A percentile compares a stretch with the other conserved stretches of the same genome.
Conservation (phyloP, 1,140 invertebrate species). For the Euwallacea fornicatus region DNA sequence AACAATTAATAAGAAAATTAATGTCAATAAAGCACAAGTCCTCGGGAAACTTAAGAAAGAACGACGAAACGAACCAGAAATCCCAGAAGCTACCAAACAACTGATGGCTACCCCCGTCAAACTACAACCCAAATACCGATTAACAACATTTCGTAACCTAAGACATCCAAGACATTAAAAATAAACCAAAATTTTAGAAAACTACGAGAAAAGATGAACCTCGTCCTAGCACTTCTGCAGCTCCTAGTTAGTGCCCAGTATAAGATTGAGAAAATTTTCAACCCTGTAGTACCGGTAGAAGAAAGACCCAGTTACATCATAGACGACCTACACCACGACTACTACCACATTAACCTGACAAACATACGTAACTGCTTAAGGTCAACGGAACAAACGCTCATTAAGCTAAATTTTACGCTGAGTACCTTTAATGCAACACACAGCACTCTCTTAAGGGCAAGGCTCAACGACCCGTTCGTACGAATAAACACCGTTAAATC, state of each 20-base stretch:
- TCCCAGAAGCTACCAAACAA: too few species aligned
- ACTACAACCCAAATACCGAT: too few species aligned
- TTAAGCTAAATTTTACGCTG: not conserved
- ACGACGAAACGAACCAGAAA: too few species aligned
- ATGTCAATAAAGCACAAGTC: too few species aligned
- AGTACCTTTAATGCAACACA: not conserved
- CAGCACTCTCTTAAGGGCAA: not conserved
- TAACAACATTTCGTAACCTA: too few species aligned
- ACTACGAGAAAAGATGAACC: too few species aligned
- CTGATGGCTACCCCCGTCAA: too few species aligned
- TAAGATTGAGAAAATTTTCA: constrained; percentile 5
- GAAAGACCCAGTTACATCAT: constrained; percentile 9
- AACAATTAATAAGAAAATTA: too few species aligned
- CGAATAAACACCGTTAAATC: not conserved
- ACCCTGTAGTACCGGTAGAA: constrained; percentile 5
- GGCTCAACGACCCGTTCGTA: not conserved
- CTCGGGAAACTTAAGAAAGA: too few species aligned
- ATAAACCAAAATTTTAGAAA: too few species aligned
- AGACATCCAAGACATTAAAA: too few species aligned
- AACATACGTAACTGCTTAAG: constrained; percentile 3
- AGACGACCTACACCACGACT: constrained; percentile 6
- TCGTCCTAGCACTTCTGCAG: too few species aligned
- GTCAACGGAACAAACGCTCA: constrained; percentile 4
- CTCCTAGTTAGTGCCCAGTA: not conserved
- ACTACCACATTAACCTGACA: constrained; percentile 18